Base-by-base conservation (phyloP, 2,113 vertebrate genomes). In the Notarius quadriscutis region DNA sequence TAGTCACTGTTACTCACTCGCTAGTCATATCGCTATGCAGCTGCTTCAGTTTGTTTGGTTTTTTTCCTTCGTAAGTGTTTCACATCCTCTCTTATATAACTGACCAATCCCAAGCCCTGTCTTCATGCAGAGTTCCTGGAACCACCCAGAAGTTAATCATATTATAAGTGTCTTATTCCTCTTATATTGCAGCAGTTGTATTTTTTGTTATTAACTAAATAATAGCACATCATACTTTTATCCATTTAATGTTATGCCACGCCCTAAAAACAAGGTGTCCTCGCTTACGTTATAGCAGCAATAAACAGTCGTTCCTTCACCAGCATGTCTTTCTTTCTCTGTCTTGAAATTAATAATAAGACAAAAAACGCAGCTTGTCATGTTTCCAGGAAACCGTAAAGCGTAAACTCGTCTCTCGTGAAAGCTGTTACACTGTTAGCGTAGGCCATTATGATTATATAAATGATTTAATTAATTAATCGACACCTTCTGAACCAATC, bases 1-100 rank as follows among this genome's bases (percentile, higher is more conserved):
- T 74, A 30, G 22, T 51, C n/a, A 4, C 12, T 11, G 7, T 34
- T 34, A 53, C 82, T 71, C 50, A 55, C 18, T 57, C 41, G 41
- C 41, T 41, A 41, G 41, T 41, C 41, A 81, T 69, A 69, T 69
- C 34, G 85, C 85, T 81, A 58, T 69, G 77, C 85, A 69, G 50
- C 48, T 27, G 34, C 41, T 62, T n/a, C 8, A 8, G 30, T n/a
- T 4, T 82, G 14, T 65, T 18, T 30, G 12, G 2, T 34, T 17
- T 57, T 72, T 48, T 74, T 74, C 7, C 20, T 12, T 51, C 11
- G 22, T 25, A 25, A 75, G 72, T 11, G 2, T n/a, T 51, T 77
- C 50, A 75, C 48, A 11, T 48, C 48, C 71, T 27, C 74, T 78
- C 11, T 77, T 8, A 55, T 6, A 2, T 1, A 22, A 14, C 79